These are phyloP conservation scores for Oenanthe melanoleuca DNA, from an alignment of 2,113 vertebrate species.

Conservation along the genomic window DNA sequence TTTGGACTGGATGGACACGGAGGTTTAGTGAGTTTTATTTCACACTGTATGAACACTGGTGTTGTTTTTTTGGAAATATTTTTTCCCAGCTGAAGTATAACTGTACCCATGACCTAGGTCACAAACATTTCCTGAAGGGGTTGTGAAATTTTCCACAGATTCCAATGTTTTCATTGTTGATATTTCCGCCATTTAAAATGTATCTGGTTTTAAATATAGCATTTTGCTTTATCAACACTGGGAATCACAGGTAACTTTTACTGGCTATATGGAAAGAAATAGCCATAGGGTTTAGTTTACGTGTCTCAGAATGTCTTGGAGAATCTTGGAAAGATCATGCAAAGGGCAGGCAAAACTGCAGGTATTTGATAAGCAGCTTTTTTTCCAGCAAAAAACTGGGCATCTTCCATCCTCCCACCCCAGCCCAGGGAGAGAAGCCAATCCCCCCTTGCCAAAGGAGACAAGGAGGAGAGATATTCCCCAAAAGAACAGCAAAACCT, in stretches of 20 bases:
- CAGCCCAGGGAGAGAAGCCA: background rate
- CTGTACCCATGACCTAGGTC: slow-evolving; percentile 8
- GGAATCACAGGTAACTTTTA: background rate
- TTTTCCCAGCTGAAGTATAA: slow-evolving; percentile 21
- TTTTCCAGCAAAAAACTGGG: background rate
- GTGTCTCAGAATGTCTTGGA: background rate
- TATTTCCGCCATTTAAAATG: background rate
- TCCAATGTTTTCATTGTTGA: background rate
- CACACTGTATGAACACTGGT: background rate
- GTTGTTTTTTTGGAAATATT: background rate
- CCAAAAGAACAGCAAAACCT: background rate
- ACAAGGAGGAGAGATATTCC: background rate
- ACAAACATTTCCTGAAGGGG: background rate
- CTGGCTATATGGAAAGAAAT: background rate
- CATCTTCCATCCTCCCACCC: background rate
- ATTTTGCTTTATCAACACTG: background rate
- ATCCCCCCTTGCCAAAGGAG: background rate
- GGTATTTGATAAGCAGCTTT: background rate
- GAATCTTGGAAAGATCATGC: background rate
- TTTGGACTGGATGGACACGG: slow-evolving; percentile 3
- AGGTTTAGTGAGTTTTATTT: slow-evolving; percentile 36
- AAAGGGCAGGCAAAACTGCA: background rate
- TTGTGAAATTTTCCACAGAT: slow-evolving; percentile 43
- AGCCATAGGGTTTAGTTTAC: background rate
- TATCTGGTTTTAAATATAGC: slow-evolving; percentile 13